phyloP scores from a whole-genome alignment of 2,113 vertebrate genomes.

The Lagopus leucura region DNA sequence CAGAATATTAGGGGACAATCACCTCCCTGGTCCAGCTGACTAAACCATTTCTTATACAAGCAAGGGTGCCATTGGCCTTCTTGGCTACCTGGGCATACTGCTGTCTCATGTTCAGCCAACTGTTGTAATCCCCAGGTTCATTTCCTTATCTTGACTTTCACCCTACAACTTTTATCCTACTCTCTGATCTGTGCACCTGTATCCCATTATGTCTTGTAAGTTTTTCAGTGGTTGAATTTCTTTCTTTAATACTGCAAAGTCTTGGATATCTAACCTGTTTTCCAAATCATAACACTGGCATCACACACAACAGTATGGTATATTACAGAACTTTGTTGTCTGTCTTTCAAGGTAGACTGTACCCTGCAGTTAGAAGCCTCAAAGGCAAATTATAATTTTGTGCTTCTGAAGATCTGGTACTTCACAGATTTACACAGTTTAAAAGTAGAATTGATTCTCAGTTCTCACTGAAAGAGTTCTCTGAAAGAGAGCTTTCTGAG shows the following conservation, averaged over 20 bases:
- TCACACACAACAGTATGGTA: not conserved
- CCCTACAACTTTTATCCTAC: not conserved
- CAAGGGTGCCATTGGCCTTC: no score
- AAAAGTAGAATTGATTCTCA: not conserved
- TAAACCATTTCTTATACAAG: no score
- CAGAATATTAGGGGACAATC: no score
- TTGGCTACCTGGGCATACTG: no score
- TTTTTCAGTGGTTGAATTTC: not conserved
- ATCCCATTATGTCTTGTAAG: not conserved
- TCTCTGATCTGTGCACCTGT: not conserved
- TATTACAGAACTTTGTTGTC: not conserved
- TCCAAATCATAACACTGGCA: rapidly evolving
- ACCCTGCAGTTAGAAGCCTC: not conserved
- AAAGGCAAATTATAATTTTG: not conserved
- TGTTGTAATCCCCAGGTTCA: no score
- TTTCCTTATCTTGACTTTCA: not conserved
- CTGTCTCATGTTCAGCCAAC: no score
- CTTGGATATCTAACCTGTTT: not conserved
- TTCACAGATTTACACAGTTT: not conserved
- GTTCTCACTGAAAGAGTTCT: not conserved
- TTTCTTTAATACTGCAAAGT: not conserved
- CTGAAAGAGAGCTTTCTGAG: not conserved
- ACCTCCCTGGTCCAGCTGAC: no score
- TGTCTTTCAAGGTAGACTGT: not conserved
- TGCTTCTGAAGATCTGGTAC: not conserved